phyloP scores from a whole-genome alignment of 1,140 invertebrate species.

The Lepidurus apus region DNA sequence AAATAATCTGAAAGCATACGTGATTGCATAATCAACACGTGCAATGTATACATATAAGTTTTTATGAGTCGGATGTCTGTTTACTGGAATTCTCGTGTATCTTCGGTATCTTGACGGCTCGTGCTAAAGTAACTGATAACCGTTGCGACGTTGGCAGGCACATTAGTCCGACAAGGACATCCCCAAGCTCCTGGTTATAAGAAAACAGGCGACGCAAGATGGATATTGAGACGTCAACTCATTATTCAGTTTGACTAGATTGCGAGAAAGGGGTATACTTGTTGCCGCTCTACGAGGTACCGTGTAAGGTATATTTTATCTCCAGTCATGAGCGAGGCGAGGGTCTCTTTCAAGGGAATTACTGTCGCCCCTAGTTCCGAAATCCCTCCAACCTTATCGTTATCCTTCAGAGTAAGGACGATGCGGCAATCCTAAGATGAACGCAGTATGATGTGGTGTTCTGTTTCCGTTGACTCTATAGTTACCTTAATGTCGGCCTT shows the following conservation, averaged over 20 bases:
- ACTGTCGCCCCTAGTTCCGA: slow-evolving; percentile 12
- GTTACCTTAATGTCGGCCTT: slow-evolving; percentile 3
- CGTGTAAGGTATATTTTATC: background rate
- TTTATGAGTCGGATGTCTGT: background rate
- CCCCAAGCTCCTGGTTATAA: slow-evolving; percentile 17
- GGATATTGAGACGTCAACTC: background rate
- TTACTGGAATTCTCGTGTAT: background rate
- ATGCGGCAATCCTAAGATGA: slow-evolving; percentile 28
- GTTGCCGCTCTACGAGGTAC: background rate
- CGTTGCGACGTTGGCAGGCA: slow-evolving; percentile 32
- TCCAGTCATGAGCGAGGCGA: background rate
- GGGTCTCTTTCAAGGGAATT: background rate
- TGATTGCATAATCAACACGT: background rate
- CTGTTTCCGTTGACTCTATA: background rate
- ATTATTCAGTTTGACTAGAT: background rate
- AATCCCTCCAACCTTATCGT: slow-evolving; percentile 24
- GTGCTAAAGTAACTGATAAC: slow-evolving; percentile 27
- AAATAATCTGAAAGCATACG: background rate
- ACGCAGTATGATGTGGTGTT: background rate
- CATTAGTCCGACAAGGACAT: slow-evolving; percentile 27
- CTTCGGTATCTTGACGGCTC: slow-evolving; percentile 20
- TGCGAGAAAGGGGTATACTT: background rate
- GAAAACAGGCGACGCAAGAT: background rate
- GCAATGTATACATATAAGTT: background rate
- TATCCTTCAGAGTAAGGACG: slow-evolving; percentile 26